Evolutionary conservation across 2,113 vertebrate genomes (phyloP), one percentile per base, ranked within the genome.

Genomic region (Pomatostomus ruficeps): DNA sequence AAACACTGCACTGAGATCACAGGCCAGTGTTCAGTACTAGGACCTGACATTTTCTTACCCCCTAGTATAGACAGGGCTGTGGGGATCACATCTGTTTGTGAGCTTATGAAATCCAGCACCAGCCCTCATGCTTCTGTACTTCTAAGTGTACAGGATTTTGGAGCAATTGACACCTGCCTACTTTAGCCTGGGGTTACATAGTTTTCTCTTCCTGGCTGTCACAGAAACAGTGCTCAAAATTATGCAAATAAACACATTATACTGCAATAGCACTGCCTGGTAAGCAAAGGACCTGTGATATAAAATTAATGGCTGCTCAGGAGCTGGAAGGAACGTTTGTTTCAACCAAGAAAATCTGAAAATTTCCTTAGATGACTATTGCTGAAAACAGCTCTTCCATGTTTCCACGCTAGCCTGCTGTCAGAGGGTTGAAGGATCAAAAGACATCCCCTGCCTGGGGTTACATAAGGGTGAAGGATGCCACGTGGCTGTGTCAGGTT

Each of bases 401-500:
- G 24, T 55, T 71, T 71, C 71, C 70, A 62, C 0, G 1, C 58
- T 9, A 58, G 81, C 54, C 49, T 88, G 70, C 43, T 62, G 2
- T 22, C n/a, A 65, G 61, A 79, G 80, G 72, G 80, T 55, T 33
- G 36, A 42, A 25, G 52, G 80, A 92, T 96, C 73, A 46, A 83
- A 87, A 94, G 77, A 48, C 81, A 90, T 61, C 52, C 82, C 25
- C 58, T 85, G 67, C 82, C 89, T 91, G 85, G 82, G 67, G 54
- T 96, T 96, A 93, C 86, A 26, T 26, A 20, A 75, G 74, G 52
- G 63, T 94, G 76, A 87, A 94, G 94, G 93, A 93, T 90, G 85
- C 70, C 94, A 94, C 61, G 18, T 24, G 52, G 76, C 70, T 95
- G 91, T 42, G 72, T 96, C 66, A 92, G 80, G 88, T 97, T 96